Base-by-base conservation (phyloP, 2,113 vertebrate genomes). In the Odocoileus virginianus region DNA sequence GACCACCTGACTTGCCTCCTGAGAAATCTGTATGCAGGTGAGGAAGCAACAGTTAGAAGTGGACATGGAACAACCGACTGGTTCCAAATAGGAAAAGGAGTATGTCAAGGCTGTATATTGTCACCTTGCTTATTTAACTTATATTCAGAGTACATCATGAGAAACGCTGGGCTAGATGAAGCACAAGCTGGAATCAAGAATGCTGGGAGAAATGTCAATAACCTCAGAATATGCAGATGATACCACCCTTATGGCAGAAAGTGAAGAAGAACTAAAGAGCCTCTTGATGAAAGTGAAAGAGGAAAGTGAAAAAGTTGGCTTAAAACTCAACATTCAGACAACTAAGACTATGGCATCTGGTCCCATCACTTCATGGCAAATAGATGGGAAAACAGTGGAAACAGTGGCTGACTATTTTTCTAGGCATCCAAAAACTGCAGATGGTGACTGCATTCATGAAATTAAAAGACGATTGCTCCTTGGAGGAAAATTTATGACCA, bases 91-190 rank as follows among this genome's bases (percentile, higher is more conserved):
- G 33, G 8, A 67, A 67, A 67, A 67, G 33, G 64, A 67, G 33
- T 67, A 10, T 0, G 2, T 10, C 64, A 67, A 67, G 16, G 64
- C 33, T 67, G 17, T 67, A 5, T 67, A 67, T 10, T 36, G 4
- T 67, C 64, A 67, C 64, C 33, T 17, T n/a, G 64, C 64, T 67
- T 67, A 36, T 67, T 67, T 67, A 10, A 67, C 61, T 67, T 67
- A 4, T n/a, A 67, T 67, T 2, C 33, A 36, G 64, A 67, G 33
- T 10, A 36, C 8, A 36, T n/a, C 8, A 36, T 67, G 33, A 67
- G 16, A 36, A 19, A 19, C 0, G 2, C 4, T 67, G 33, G 33
- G 2, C 8, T n/a, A 2, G 17, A 36, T 10, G 64, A 67, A 67
- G 17, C 16, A 67, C 17, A 10, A 36, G 33, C 33, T 36, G 33